phyloP scores from a whole-genome alignment of 2,888 invertebrate species.

The Drosophila kambysellisi region DNA sequence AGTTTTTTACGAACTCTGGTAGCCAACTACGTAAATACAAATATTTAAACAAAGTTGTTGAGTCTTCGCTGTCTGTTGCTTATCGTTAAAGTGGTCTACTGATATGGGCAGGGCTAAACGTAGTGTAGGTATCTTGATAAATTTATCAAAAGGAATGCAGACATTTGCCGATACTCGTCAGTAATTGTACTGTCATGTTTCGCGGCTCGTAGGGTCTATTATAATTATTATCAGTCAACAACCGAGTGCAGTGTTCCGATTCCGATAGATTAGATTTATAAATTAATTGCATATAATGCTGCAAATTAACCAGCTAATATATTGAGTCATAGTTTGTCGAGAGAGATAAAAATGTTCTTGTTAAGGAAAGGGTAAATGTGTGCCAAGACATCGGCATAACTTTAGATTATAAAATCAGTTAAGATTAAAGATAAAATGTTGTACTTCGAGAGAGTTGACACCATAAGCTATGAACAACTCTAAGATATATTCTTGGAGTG shows the following conservation, averaged over 20 bases:
- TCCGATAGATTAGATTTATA: slow-evolving; percentile 15
- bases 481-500: not conserved
- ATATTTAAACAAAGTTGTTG: slow-evolving; percentile 54
- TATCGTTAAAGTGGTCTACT: slow-evolving; percentile 40
- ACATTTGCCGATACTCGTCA: slow-evolving; percentile 41
- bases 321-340: slow-evolving; percentile 19
- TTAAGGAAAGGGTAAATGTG: slow-evolving; percentile 5
- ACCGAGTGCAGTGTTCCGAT: slow-evolving; percentile 20
- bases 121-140: slow-evolving; percentile 31
- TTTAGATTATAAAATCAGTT: slow-evolving; percentile 1
- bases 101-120: slow-evolving; percentile 45
- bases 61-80: slow-evolving; percentile 23
- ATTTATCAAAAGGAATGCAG: slow-evolving; percentile 38
- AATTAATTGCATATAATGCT: slow-evolving; percentile 24
- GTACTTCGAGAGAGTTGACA: not conserved
- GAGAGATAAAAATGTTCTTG: slow-evolving; percentile 15
- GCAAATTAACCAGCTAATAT: slow-evolving; percentile 32
- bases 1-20: slow-evolving; percentile 31
- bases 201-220: slow-evolving; percentile 23
- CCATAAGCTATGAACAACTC: not conserved
- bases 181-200: slow-evolving; percentile 55
- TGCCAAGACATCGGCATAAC: slow-evolving; percentile 1
- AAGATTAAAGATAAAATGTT: slow-evolving; percentile 12
- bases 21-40: slow-evolving; percentile 37
- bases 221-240: slow-evolving; percentile 28